Evolutionary conservation across 2,797 vertebrate species (phyloP).

Genomic region (Tokudaia muenninki): DNA sequence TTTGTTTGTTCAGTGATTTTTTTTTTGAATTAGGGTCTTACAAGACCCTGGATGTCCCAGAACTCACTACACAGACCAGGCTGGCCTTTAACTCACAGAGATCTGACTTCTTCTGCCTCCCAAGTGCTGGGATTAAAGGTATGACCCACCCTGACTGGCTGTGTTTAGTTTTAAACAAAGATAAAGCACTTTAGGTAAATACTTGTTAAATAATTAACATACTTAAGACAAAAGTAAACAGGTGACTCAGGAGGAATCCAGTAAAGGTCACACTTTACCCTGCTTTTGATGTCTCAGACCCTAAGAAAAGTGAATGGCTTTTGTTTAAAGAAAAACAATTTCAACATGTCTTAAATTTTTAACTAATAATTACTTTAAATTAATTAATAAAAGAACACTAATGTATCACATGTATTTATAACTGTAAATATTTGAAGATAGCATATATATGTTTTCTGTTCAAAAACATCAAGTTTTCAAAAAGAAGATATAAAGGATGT

Average conservation of each 20-base stretch:
- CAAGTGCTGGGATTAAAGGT: background rate
- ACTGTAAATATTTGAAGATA: background rate
- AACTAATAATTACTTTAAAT: background rate
- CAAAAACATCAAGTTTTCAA: background rate
- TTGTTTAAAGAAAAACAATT: background rate
- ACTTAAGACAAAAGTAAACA: background rate
- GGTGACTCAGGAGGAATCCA: background rate
- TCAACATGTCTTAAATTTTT: background rate
- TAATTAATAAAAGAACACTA: background rate
- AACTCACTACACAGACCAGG: background rate
- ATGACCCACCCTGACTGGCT: background rate
- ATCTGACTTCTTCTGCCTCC: background rate
- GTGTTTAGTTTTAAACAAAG: background rate
- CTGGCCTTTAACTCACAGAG: background rate
- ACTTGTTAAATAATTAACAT: slow-evolving; percentile 5
- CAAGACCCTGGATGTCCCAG: background rate
- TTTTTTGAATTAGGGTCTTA: background rate
- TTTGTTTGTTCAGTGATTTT: background rate
- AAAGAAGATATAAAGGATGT: background rate
- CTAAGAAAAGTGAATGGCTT: background rate
- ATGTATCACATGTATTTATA: background rate
- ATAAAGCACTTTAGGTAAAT: background rate
- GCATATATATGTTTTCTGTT: background rate
- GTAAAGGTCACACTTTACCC: background rate
- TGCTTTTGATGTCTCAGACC: background rate